phyloP scores from a whole-genome alignment of 2,113 vertebrate genomes.

The Sorex fumeus region DNA sequence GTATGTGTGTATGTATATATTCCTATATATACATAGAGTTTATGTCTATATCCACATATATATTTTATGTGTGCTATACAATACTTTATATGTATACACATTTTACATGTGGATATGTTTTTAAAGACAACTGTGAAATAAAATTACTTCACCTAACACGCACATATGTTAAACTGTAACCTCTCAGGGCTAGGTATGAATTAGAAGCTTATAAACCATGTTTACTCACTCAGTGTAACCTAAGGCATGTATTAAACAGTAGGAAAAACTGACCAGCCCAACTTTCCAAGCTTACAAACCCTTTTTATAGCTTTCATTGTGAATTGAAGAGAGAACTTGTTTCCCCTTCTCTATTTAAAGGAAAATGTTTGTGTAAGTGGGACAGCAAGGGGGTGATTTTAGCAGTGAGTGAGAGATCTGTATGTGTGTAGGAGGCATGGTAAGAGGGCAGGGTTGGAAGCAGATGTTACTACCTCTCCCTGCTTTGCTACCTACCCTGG shows the following conservation, averaged over 20 bases:
- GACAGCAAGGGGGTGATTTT: conserved; percentile 43
- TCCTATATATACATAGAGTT: background rate
- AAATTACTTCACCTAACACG: background rate
- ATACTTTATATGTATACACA: background rate
- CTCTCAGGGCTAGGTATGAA: conserved; percentile 85
- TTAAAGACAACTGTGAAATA: background rate
- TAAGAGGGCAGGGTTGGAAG: background rate
- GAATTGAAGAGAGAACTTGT: conserved; percentile 76
- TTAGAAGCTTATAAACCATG: conserved; percentile 89
- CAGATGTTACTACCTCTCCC: accelerated
- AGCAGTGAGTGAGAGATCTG: conserved; percentile 44
- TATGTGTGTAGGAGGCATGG: background rate
- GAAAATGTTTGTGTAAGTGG: conserved; percentile 69
- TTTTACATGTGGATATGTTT: background rate
- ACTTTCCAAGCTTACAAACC: conserved; percentile 87
- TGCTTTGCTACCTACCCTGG: background rate
- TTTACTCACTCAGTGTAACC: conserved; percentile 88
- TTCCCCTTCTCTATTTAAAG: conserved; percentile 68
- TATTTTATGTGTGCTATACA: background rate
- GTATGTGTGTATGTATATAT: background rate
- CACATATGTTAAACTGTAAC: conserved; percentile 82
- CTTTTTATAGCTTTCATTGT: conserved; percentile 88
- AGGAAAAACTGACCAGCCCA: conserved; percentile 88
- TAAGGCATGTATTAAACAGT: conserved; percentile 88
- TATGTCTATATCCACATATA: background rate